A percentile compares a stretch with the other conserved stretches of the same genome.
Conservation (phyloP, 2,113 vertebrate genomes). For the Cairina moschata region DNA sequence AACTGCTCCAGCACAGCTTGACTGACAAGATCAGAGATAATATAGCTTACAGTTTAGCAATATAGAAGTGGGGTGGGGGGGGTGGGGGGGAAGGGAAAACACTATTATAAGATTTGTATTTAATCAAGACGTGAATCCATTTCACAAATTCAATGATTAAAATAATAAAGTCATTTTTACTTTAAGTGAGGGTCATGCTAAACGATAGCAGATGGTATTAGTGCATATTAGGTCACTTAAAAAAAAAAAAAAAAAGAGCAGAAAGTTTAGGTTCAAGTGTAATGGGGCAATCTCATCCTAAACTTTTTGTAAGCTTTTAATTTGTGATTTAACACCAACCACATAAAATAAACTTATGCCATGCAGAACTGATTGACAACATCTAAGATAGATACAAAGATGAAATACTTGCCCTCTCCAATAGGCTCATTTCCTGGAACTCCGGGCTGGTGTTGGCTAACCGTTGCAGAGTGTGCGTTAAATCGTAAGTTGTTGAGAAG, state of each 20-base stretch:
- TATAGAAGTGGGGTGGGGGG: background rate
- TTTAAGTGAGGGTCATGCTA: background rate
- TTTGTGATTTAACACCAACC: background rate
- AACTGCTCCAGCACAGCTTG: background rate
- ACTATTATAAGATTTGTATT: background rate
- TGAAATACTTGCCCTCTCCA: slow-evolving; percentile 87
- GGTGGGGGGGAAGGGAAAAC: background rate
- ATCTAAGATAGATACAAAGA: fast-evolving
- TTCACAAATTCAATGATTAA: background rate
- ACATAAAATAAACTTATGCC: background rate
- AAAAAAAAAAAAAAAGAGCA: background rate
- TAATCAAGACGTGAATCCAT: background rate
- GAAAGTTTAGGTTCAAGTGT: background rate
- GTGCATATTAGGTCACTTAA: background rate
- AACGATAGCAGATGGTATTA: no score
- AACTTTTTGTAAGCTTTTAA: background rate
- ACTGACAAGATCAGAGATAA: background rate
- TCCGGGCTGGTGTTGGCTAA: slow-evolving; percentile 96
- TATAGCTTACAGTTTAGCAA: background rate
- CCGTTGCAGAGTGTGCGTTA: slow-evolving; percentile 92
- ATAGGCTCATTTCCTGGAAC: slow-evolving; percentile 96
- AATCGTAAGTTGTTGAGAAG: slow-evolving; percentile 91
- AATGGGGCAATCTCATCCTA: background rate
- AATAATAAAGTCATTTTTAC: background rate
- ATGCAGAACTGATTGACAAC: background rate